Evolutionary conservation across 2,113 vertebrate species (phyloP).

Genomic region (Brachionichthys hirsutus): DNA sequence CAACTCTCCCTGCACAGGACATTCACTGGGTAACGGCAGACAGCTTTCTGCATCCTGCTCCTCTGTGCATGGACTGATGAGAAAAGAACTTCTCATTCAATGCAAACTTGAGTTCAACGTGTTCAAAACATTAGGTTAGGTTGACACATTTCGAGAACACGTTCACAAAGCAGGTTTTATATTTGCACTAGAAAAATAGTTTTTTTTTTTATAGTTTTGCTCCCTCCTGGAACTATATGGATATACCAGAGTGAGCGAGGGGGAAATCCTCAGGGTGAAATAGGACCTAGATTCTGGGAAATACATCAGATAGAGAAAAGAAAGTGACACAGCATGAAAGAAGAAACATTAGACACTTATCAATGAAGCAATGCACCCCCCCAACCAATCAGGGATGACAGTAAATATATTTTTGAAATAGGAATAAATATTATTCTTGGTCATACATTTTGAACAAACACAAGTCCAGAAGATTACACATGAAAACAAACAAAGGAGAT

Average conservation of each 20-base stretch:
- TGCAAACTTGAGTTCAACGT: too few species aligned
- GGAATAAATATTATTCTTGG: too few species aligned
- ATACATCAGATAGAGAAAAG: constrained; percentile 32
- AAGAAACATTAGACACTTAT: too few species aligned
- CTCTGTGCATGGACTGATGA: too few species aligned
- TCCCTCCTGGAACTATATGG: constrained; percentile 17
- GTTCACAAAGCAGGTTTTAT: not conserved
- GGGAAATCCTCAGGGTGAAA: constrained; percentile 17
- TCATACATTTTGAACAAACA: not conserved
- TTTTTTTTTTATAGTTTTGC: constrained; percentile 22
- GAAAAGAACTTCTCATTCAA: too few species aligned
- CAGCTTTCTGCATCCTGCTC: too few species aligned
- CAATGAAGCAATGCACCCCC: constrained; percentile 8
- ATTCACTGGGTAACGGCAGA: too few species aligned
- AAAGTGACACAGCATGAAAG: constrained; percentile 25
- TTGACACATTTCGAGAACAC: too few species aligned
- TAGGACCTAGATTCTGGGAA: constrained; percentile 48
- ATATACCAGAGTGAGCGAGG: constrained; percentile 13
- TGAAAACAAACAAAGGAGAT: constrained; percentile 10
- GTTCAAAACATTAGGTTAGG: too few species aligned
- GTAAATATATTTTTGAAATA: too few species aligned
- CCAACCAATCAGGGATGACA: not conserved
- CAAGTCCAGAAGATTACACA: not conserved
- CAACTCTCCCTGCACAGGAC: too few species aligned
- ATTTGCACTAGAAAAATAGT: not conserved